Conservation (phyloP, 2,113 vertebrate species). For the Anolis carolinensis region DNA sequence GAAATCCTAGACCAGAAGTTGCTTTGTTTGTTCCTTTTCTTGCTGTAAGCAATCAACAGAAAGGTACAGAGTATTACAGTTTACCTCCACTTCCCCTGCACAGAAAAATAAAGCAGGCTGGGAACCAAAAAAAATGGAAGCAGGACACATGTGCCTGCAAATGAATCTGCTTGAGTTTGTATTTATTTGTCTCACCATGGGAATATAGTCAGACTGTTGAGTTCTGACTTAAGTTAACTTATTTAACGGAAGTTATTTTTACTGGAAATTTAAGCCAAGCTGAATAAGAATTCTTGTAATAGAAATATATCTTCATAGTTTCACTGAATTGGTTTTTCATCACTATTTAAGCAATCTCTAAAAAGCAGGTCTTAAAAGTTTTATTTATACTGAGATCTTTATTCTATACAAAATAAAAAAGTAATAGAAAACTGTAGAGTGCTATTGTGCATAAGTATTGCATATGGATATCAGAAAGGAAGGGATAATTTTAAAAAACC, state of each 20-base stretch:
- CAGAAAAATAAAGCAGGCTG: neutral
- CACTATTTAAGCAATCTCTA: neutral
- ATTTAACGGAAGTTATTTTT: neutral
- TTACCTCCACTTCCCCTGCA: neutral
- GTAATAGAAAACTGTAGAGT: neutral
- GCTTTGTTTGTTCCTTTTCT: slow-evolving; percentile 29
- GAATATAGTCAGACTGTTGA: neutral
- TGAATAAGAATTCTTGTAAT: neutral
- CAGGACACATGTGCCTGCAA: neutral
- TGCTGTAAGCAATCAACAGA: slow-evolving; percentile 17
- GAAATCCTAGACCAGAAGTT: slow-evolving; percentile 35
- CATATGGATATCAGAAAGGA: neutral
- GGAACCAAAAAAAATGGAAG: neutral
- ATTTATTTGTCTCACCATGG: neutral
- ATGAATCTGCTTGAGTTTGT: neutral
- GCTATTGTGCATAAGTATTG: slow-evolving; percentile 2
- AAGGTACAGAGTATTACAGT: slow-evolving; percentile 5
- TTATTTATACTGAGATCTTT: neutral
- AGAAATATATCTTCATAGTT: neutral
- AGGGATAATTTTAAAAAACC: neutral
- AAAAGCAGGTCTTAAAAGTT: neutral
- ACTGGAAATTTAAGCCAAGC: neutral
- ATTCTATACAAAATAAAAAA: neutral
- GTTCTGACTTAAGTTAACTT: neutral
- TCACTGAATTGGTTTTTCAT: slow-evolving; percentile 2